Percentiles rank a stretch among this genome's conserved stretches.
phyloP scores from a whole-genome alignment of 2,888 invertebrate species.

The Lasioglossum villosulum region DNA sequence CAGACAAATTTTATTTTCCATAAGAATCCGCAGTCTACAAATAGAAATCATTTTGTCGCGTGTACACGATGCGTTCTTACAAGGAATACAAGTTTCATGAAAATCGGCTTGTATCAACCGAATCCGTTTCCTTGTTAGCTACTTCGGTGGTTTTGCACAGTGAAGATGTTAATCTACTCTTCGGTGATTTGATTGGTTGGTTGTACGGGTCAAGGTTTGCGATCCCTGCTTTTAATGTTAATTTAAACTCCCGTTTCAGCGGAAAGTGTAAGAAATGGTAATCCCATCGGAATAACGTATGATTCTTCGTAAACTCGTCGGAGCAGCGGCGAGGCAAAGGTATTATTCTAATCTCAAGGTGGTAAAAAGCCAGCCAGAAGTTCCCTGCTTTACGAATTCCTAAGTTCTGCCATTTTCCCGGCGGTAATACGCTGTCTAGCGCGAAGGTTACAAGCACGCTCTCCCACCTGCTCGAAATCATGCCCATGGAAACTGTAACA shows the following conservation, averaged over 20 bases:
- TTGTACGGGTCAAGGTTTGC: neutral
- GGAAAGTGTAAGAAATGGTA: neutral
- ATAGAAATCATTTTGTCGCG: no score
- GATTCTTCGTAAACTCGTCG: neutral
- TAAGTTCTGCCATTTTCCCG: constrained; percentile 39
- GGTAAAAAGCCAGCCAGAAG: constrained; percentile 13
- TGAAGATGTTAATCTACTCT: no score
- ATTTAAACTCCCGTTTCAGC: neutral
- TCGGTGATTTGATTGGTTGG: no score
- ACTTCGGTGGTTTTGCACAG: neutral
- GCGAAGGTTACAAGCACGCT: constrained; percentile 13
- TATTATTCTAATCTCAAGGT: constrained; percentile 25
- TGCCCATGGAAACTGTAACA: constrained; percentile 39
- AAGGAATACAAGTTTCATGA: no score
- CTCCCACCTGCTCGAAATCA: constrained; percentile 20
- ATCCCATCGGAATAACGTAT: neutral
- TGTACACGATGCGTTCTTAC: neutral
- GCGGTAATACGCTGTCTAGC: constrained; percentile 26
- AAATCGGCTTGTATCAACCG: no score
- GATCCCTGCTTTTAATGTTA: neutral
- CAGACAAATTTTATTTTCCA: no score
- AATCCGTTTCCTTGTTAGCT: no score
- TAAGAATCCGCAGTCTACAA: no score
- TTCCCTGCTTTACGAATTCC: constrained; percentile 32
- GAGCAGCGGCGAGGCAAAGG: neutral